These are phyloP conservation scores for Eumacrocentrus americanus DNA, from an alignment of 2,888 invertebrate species.

Conservation along the genomic window DNA sequence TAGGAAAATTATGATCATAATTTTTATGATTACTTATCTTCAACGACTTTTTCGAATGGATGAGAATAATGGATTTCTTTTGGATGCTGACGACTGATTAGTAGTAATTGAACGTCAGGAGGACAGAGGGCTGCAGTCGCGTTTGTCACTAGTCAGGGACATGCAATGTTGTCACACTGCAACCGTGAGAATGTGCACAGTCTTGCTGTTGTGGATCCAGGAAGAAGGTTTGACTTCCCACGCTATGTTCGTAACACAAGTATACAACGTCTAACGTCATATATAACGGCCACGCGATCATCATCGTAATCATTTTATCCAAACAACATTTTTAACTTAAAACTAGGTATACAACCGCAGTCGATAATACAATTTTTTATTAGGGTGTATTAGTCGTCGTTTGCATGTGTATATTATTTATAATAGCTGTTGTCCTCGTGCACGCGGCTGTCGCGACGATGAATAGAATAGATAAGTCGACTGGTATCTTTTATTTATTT, in stretches of 20 bases:
- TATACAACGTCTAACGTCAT: conserved; percentile 6
- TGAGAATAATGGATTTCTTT: no score
- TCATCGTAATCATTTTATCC: no score
- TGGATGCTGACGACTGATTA: neutral
- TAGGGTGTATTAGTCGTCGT: neutral
- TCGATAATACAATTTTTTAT: no score
- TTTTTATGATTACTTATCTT: no score
- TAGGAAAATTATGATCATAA: no score
- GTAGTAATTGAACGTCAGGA: neutral
- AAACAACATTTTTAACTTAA: no score
- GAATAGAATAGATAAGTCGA: conserved; percentile 25
- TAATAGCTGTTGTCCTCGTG: conserved; percentile 13
- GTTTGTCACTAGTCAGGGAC: conserved; percentile 4
- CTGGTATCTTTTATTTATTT: conserved; percentile 27
- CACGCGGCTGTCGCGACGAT: conserved; percentile 23
- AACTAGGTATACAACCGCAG: no score
- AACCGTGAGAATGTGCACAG: conserved; percentile 21
- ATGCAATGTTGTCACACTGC: conserved; percentile 19
- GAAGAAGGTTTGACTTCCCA: conserved; percentile 30
- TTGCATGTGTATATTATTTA: neutral
- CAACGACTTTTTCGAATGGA: no score
- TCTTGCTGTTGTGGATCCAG: conserved; percentile 18
- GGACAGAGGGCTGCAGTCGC: conserved; percentile 5
- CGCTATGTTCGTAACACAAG: conserved; percentile 19
- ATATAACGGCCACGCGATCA: conserved; percentile 28